These are phyloP conservation scores for Periparus ater DNA, from an alignment of 2,797 vertebrate genomes.

Conservation along the genomic window DNA sequence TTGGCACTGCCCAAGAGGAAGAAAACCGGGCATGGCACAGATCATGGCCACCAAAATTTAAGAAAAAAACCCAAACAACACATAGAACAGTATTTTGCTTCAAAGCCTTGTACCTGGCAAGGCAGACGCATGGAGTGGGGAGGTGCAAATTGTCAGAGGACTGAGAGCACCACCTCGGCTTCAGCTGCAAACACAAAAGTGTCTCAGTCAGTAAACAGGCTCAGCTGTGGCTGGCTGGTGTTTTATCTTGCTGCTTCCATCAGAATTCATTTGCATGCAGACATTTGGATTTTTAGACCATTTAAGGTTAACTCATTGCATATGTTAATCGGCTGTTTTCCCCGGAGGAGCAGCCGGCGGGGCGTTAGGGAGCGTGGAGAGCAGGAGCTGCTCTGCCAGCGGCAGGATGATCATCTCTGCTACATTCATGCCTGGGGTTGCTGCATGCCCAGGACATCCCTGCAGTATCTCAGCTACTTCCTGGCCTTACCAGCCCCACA, in stretches of 20 bases:
- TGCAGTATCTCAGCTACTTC: neutral
- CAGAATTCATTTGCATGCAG: slow-evolving; percentile 14
- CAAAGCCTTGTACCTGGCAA: neutral
- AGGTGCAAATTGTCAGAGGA: neutral
- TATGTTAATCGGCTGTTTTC: slow-evolving; percentile 1
- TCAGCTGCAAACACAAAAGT: neutral
- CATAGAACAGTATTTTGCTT: neutral
- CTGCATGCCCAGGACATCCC: neutral
- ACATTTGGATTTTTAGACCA: slow-evolving; percentile 32
- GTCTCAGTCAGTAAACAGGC: neutral
- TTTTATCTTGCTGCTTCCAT: neutral
- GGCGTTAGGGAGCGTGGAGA: neutral
- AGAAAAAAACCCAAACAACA: neutral
- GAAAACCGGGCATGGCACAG: neutral
- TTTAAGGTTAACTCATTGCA: slow-evolving; percentile 59
- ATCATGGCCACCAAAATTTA: neutral
- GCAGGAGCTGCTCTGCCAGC: neutral
- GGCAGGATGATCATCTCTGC: neutral
- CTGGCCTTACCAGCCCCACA: fast-evolving
- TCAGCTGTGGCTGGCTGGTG: neutral
- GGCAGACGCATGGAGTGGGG: neutral
- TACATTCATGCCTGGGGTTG: neutral
- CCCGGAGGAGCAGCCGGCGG: fast-evolving
- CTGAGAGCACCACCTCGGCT: neutral
- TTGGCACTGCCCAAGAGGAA: neutral